Base-by-base conservation (phyloP, 2,113 vertebrate genomes). In the Xenus cinereus region DNA sequence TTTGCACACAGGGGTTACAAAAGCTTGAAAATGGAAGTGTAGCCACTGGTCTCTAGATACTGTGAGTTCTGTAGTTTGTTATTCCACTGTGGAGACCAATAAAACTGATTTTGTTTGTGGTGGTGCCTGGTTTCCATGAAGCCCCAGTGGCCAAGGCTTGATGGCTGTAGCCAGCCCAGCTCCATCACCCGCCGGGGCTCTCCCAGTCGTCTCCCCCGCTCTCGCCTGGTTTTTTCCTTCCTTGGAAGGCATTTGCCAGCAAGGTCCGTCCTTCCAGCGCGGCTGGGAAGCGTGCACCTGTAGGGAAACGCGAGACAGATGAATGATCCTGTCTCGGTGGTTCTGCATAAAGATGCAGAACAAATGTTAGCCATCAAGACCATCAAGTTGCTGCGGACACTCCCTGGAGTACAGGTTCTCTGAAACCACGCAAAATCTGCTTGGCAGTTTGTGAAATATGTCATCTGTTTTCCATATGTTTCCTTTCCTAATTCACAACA, bases 381-480 rank as follows among this genome's bases (percentile, higher is more conserved):
- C 76, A 78, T 95, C 80, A 76, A 27, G 50, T 94, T 69, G 62
- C 77, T 94, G 81, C 60, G 95, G 97, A 91, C 84, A 14, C 27
- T 97, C 87, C 92, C 87, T 89, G 67, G 92, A 69, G 92, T 79
- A 45, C 46, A 1, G 1, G 17, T 79, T 75, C 92, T 89, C 74
- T 91, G 82, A 84, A 95, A 92, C 85, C 84, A 37, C 53, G 5
- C 80, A 78, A 84, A 96, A 96, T 97, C 90, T 90, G 80, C 91
- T 84, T 97, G 96, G 74, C 95, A 72, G 89, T 89, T 96, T 84
- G 92, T 96, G 93, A 89, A 93, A n/a, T 41, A 5, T 62, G 84
- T 96, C 91, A 48, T 79, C 90, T 96, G 92, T 7, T 92, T 95
- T 89, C 93, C 95, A 89, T 95, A 92, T 95, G 96, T 71, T 94